These are phyloP conservation scores for Drosophila anomalata DNA, from an alignment of 2,888 invertebrate genomes.

Conservation along the genomic window DNA sequence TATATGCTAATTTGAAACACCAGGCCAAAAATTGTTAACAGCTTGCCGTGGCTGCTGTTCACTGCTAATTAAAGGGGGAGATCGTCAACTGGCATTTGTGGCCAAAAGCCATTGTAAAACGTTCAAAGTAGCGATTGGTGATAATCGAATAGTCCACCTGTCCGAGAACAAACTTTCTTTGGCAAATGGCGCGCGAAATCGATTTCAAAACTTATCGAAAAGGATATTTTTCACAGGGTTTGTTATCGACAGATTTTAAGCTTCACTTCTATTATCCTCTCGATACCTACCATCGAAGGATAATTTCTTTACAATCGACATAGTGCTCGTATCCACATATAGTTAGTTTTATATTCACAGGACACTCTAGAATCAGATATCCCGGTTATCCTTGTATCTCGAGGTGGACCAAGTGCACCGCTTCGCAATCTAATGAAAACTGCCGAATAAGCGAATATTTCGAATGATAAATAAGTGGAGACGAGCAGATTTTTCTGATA, in stretches of 20 bases:
- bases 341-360: neutral
- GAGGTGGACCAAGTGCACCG: constrained; percentile 56
- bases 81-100: constrained; percentile 20
- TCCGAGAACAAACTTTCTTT: neutral
- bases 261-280: neutral
- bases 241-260: neutral
- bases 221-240: neutral
- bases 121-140: constrained; percentile 3
- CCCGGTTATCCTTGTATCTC: neutral
- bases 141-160: neutral
- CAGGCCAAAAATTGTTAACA: constrained; percentile 22
- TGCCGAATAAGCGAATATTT: constrained; percentile 62
- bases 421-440: constrained; percentile 72
- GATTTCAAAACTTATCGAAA: neutral
- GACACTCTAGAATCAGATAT: neutral
- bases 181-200: neutral
- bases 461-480: constrained; percentile 69
- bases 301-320: constrained; percentile 62
- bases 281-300: constrained; percentile 70
- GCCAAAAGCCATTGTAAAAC: constrained; percentile 10
- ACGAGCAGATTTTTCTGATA: constrained; percentile 66
- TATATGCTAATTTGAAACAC: constrained; percentile 41
- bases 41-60: constrained; percentile 1
- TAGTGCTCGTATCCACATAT: constrained; percentile 28
- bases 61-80: constrained; percentile 21